Percentiles rank a stretch among this genome's conserved stretches.
Evolutionary conservation across 2,113 vertebrate species (phyloP).

Genomic region (Thermophis baileyi): DNA sequence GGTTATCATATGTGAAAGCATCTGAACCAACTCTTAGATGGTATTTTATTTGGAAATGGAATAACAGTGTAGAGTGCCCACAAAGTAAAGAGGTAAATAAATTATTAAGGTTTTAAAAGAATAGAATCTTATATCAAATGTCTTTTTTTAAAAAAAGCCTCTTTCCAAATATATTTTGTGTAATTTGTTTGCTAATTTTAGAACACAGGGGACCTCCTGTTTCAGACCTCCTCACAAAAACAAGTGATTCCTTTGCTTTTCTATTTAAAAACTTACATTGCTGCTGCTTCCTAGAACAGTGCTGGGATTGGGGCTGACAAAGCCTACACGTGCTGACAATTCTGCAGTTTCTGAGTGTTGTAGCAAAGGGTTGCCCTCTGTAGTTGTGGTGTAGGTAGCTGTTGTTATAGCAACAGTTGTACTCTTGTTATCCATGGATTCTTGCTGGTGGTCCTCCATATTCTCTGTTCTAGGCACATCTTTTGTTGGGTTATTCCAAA

Average conservation of each 20-base stretch:
- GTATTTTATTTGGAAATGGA: background rate
- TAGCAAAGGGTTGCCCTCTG: slow-evolving; percentile 50
- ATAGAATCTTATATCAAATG: background rate
- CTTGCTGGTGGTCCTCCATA: slow-evolving; percentile 51
- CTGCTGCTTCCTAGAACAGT: slow-evolving; percentile 51
- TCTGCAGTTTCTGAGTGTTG: slow-evolving; percentile 55
- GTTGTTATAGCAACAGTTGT: slow-evolving; percentile 45
- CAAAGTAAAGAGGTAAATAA: background rate
- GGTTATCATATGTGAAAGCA: background rate
- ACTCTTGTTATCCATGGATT: slow-evolving; percentile 63
- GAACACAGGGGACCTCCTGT: slow-evolving; percentile 63
- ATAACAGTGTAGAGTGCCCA: background rate
- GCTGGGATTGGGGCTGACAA: slow-evolving; percentile 27
- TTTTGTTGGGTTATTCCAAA: slow-evolving; percentile 50
- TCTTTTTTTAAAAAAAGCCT: background rate
- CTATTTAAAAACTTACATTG: slow-evolving; percentile 22
- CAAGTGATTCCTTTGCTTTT: slow-evolving; percentile 54
- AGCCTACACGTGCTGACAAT: background rate
- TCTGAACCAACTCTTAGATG: background rate
- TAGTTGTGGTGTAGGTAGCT: slow-evolving; percentile 19
- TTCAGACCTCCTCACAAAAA: slow-evolving; percentile 41
- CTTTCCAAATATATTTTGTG: slow-evolving; percentile 57
- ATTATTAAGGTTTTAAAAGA: background rate
- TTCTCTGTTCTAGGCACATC: slow-evolving; percentile 63
- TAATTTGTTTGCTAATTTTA: slow-evolving; percentile 60